These are phyloP conservation scores for Tenrec ecaudatus DNA, from an alignment of 2,113 vertebrate species.

Conservation along the genomic window DNA sequence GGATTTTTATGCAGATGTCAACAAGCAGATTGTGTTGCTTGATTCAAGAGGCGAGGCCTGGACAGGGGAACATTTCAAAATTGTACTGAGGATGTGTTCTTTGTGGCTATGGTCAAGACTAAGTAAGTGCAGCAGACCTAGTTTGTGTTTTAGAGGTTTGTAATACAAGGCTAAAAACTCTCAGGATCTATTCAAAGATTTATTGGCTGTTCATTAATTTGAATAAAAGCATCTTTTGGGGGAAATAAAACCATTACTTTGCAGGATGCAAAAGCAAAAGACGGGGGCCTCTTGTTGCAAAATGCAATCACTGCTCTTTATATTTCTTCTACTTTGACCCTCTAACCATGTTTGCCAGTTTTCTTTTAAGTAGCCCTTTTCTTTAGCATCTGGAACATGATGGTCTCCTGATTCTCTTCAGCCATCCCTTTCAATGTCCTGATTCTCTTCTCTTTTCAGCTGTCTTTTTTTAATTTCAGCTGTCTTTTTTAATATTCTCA, in stretches of 20 bases:
- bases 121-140: neutral
- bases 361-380: slow-evolving; percentile 27
- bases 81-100: slow-evolving; percentile 31
- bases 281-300: neutral
- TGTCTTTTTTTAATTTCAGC: neutral
- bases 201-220: slow-evolving; percentile 52
- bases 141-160: slow-evolving; percentile 48
- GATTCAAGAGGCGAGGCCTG: slow-evolving; percentile 16
- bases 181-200: slow-evolving; percentile 59
- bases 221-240: slow-evolving; percentile 59
- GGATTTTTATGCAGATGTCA: slow-evolving; percentile 12
- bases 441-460: slow-evolving; percentile 33
- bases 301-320: slow-evolving; percentile 39
- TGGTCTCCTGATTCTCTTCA: neutral
- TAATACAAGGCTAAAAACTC: slow-evolving; percentile 29
- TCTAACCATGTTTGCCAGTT: slow-evolving; percentile 27
- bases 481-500: neutral
- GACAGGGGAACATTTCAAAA: slow-evolving; percentile 19
- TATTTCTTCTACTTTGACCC: slow-evolving; percentile 55
- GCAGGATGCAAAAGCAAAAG: slow-evolving; percentile 42
- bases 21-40: slow-evolving; percentile 55
- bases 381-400: slow-evolving; percentile 37
- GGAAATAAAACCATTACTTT: slow-evolving; percentile 46
- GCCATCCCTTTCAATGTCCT: too few relatives aligned
- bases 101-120: slow-evolving; percentile 42